A percentile compares a stretch with the other conserved stretches of the same genome.
These are phyloP conservation scores for Benitochromis conjunctus DNA, from an alignment of 2,113 vertebrate species.

Conservation along the genomic window DNA sequence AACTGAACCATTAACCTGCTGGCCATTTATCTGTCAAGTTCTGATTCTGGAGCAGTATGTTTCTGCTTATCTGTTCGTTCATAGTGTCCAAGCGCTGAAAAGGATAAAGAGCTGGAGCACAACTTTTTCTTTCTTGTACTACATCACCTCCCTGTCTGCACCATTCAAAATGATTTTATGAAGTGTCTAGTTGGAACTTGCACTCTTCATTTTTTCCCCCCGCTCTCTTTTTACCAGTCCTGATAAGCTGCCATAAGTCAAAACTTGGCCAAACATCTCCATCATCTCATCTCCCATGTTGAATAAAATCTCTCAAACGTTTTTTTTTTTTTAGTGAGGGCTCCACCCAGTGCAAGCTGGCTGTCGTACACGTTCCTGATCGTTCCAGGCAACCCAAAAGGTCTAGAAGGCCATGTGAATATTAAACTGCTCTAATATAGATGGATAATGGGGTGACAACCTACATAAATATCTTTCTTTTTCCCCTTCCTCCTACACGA, in stretches of 20 bases:
- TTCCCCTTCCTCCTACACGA: accelerated
- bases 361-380: background rate
- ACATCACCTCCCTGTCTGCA: slow-evolving; percentile 44
- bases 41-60: slow-evolving; percentile 9
- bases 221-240: background rate
- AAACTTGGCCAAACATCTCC: slow-evolving; percentile 30
- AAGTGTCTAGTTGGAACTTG: slow-evolving; percentile 27
- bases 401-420: background rate
- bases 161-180: slow-evolving; percentile 40
- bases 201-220: background rate
- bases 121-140: slow-evolving; percentile 16
- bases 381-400: background rate
- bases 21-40: slow-evolving; percentile 34
- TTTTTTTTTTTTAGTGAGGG: background rate
- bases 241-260: slow-evolving; percentile 47
- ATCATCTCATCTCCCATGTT: background rate
- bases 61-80: slow-evolving; percentile 29
- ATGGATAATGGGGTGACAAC: background rate
- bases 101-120: background rate
- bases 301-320: slow-evolving; percentile 6
- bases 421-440: background rate
- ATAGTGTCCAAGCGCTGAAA: background rate
- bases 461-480: background rate
- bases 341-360: slow-evolving; percentile 4
- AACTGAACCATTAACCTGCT: slow-evolving; percentile 10